These are phyloP conservation scores for Grallaria varia DNA, from an alignment of 2,113 vertebrate genomes.

Conservation along the genomic window DNA sequence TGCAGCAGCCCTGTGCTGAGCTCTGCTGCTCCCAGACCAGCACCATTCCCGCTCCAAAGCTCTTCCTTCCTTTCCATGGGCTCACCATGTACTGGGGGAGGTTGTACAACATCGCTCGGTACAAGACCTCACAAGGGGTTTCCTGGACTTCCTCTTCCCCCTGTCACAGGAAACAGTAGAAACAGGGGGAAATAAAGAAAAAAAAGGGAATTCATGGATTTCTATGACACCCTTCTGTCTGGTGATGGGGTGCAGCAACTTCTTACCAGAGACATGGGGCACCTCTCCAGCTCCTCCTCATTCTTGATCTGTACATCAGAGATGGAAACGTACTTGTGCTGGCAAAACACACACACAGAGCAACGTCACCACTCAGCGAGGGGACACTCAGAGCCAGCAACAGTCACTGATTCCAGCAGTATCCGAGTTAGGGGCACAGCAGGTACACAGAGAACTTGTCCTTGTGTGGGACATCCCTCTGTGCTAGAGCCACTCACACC, in stretches of 20 bases:
- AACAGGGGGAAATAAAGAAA: neutral
- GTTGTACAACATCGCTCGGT: slow-evolving; percentile 90
- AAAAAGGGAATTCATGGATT: neutral
- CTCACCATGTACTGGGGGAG: slow-evolving; percentile 97
- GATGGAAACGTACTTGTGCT: slow-evolving; percentile 97
- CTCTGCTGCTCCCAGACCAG: neutral
- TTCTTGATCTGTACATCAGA: slow-evolving; percentile 93
- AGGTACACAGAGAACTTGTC: neutral
- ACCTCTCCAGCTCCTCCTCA: slow-evolving; percentile 91
- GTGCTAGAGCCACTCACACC: neutral
- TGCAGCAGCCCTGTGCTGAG: neutral
- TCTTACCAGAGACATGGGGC: slow-evolving; percentile 92
- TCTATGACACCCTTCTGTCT: neutral
- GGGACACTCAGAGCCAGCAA: neutral
- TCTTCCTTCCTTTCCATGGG: accelerated
- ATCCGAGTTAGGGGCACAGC: neutral
- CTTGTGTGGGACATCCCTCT: neutral
- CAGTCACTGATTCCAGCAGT: neutral
- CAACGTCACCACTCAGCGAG: neutral
- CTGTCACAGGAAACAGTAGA: slow-evolving; percentile 55
- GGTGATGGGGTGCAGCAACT: neutral
- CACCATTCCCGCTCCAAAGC: neutral
- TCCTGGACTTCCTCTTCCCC: slow-evolving; percentile 93
- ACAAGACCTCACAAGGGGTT: slow-evolving; percentile 87
- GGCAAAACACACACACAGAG: slow-evolving; percentile 8